phyloP scores from a whole-genome alignment of 2,113 vertebrate genomes.

The Myiozetetes cayanensis region DNA sequence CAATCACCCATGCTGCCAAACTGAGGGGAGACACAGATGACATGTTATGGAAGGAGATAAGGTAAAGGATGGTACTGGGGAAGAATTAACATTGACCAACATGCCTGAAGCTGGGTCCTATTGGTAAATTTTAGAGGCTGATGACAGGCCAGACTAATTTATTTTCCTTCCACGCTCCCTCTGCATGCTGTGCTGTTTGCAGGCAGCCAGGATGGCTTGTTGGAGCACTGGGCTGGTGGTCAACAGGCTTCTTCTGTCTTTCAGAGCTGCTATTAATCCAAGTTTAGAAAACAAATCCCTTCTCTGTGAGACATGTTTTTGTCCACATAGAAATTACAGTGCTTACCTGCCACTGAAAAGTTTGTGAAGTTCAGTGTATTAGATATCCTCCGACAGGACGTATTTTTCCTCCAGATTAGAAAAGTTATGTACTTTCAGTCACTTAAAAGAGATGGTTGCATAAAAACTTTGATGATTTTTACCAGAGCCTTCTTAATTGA shows the following conservation, averaged over 20 bases:
- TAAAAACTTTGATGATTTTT: neutral
- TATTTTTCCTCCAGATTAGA: neutral
- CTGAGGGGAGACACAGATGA: neutral
- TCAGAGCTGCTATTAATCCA: neutral
- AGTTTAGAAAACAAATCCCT: neutral
- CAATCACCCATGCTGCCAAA: neutral
- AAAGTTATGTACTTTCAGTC: neutral
- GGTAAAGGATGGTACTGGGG: neutral
- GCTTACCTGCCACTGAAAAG: neutral
- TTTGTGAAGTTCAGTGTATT: neutral
- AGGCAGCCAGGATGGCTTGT: neutral
- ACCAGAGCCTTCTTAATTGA: neutral
- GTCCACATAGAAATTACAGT: neutral
- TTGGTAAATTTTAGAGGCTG: neutral
- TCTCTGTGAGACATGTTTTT: neutral
- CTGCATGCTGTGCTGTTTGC: neutral
- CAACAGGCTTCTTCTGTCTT: neutral
- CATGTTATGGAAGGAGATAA: neutral
- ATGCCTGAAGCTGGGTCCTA: neutral
- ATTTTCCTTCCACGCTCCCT: neutral
- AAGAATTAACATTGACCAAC: neutral
- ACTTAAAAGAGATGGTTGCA: neutral
- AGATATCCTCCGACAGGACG: neutral
- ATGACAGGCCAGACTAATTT: neutral
- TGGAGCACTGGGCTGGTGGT: neutral